Evolutionary conservation across 2,113 vertebrate species (phyloP).

Genomic region (Micronycteris hirsuta): DNA sequence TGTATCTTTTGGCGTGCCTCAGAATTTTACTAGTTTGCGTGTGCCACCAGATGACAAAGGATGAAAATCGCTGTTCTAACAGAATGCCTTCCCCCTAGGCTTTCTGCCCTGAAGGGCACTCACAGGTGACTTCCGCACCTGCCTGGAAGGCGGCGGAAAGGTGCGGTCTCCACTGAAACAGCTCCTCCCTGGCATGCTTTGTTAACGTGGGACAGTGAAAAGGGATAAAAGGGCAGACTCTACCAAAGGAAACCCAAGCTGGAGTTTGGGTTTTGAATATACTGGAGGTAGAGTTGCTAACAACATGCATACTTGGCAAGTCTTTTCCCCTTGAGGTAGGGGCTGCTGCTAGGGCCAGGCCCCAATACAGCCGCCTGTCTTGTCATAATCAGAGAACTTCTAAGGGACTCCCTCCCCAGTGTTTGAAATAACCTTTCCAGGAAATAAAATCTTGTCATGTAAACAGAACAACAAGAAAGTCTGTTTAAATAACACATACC

Average conservation of each 20-base stretch:
- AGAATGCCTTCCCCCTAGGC: too few species aligned
- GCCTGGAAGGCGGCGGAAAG: background rate
- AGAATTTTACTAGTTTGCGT: background rate
- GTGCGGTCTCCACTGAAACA: background rate
- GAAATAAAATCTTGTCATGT: background rate
- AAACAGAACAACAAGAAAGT: background rate
- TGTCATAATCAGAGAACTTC: background rate
- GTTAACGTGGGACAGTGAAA: background rate
- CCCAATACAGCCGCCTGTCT: background rate
- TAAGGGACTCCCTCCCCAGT: background rate
- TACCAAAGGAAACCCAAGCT: background rate
- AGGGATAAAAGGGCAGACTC: background rate
- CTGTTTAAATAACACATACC: background rate
- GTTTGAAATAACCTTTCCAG: background rate
- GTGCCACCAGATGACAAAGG: background rate
- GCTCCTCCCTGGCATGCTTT: background rate
- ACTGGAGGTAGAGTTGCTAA: background rate
- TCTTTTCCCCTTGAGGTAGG: background rate
- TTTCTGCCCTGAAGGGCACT: background rate
- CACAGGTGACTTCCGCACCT: accelerated
- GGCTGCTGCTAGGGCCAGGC: background rate
- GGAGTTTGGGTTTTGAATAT: background rate
- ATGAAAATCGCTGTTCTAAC: background rate
- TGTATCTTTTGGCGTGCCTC: background rate
- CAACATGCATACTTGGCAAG: background rate